A percentile compares a stretch with the other conserved stretches of the same genome.
phyloP scores from a whole-genome alignment of 2,797 vertebrate species.

The Coregonus suidteri region DNA sequence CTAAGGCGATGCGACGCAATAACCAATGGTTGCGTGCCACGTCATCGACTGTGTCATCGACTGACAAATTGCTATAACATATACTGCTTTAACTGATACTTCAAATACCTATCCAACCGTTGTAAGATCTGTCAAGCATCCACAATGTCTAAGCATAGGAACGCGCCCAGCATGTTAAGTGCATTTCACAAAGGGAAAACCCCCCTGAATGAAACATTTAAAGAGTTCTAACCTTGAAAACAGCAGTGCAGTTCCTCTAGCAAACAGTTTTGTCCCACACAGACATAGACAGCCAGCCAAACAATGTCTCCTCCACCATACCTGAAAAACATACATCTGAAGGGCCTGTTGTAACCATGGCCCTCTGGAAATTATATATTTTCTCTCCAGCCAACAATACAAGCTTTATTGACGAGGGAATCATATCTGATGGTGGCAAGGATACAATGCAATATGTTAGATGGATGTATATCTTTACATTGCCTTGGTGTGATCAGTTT shows the following conservation, averaged over 20 bases:
- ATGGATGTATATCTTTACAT: neutral
- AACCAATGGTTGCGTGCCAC: no score
- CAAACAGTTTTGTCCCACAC: conserved; percentile 26
- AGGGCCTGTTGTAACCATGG: conserved; percentile 6
- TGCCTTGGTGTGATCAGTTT: conserved; percentile 6
- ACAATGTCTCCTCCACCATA: neutral
- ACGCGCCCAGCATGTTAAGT: conserved; percentile 36
- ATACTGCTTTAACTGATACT: no score
- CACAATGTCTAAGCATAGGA: conserved; percentile 16
- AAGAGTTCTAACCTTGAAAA: conserved; percentile 41
- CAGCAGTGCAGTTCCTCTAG: conserved; percentile 14
- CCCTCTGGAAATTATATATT: conserved; percentile 14
- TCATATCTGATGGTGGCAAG: neutral
- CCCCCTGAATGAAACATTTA: conserved; percentile 51
- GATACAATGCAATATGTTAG: neutral
- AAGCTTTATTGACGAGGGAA: neutral
- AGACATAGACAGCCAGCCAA: neutral
- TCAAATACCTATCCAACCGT: no score
- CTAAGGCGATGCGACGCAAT: no score
- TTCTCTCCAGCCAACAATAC: neutral
- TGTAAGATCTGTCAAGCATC: no score
- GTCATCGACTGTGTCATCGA: no score
- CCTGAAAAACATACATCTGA: conserved; percentile 2
- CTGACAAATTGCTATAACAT: no score
- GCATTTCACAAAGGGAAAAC: conserved; percentile 35